These are phyloP conservation scores for Scolopax mira DNA, from an alignment of 2,113 vertebrate genomes.

Conservation along the genomic window DNA sequence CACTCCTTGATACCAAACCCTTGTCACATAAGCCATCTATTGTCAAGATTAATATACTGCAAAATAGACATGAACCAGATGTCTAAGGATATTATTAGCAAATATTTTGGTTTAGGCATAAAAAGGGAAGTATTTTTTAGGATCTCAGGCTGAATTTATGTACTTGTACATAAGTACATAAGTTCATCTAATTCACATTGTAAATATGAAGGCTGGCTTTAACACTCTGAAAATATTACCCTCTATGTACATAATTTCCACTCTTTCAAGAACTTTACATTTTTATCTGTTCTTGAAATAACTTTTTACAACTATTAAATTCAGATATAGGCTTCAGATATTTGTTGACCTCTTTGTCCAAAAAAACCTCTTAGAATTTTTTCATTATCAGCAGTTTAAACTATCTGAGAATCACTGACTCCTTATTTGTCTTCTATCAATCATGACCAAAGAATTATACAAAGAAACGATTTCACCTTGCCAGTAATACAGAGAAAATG, in stretches of 20 bases:
- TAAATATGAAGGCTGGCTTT: neutral
- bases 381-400: neutral
- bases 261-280: neutral
- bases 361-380: neutral
- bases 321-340: neutral
- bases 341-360: neutral
- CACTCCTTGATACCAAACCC: neutral
- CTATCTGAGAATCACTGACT: neutral
- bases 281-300: neutral
- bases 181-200: neutral
- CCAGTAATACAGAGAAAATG: neutral
- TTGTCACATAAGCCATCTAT: neutral
- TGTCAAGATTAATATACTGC: neutral
- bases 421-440: neutral
- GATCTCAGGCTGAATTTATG: neutral
- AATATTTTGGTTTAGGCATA: neutral
- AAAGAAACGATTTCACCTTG: neutral
- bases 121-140: neutral
- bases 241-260: neutral
- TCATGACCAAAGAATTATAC: neutral
- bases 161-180: no score
- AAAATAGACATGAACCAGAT: neutral
- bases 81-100: neutral
- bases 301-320: neutral
- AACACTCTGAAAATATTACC: neutral